Percentiles rank a stretch among this genome's conserved stretches.
Evolutionary conservation across 2,888 invertebrate species (phyloP).

Genomic region (Pecten maximus): DNA sequence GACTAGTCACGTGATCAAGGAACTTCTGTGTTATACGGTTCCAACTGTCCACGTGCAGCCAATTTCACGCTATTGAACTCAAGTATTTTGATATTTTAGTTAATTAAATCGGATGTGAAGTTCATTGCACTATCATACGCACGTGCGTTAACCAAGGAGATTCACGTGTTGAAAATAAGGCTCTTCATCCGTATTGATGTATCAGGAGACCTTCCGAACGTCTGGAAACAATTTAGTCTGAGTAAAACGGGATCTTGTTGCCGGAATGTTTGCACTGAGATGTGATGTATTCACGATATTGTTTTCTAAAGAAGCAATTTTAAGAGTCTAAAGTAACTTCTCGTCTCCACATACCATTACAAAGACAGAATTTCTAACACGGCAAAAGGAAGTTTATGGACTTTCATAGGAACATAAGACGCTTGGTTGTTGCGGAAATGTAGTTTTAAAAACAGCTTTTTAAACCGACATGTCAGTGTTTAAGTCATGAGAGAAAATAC

Average conservation of each 20-base stretch:
- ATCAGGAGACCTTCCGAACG: conserved; percentile 5
- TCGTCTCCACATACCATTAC: conserved; percentile 2
- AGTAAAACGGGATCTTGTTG: conserved; percentile 4
- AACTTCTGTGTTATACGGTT: background rate
- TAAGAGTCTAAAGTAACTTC: background rate
- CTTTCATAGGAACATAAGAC: background rate
- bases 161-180: conserved; percentile 24
- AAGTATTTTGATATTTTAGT: conserved; percentile 27
- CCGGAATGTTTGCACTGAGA: conserved; percentile 30
- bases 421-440: background rate
- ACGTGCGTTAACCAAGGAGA: conserved; percentile 1
- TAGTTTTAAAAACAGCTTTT: background rate
- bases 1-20: background rate
- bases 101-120: conserved; percentile 24
- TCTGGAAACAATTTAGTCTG: conserved; percentile 25
- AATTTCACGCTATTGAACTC: conserved; percentile 30
- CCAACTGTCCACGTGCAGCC: conserved; percentile 12
- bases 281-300: conserved; percentile 22
- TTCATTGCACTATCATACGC: background rate
- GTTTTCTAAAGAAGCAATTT: conserved; percentile 35
- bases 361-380: background rate
- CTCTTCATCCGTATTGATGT: background rate
- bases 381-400: background rate
- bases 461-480: conserved; percentile 11
- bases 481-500: conserved; percentile 10